Conservation (phyloP, 1,140 invertebrate genomes). For the Bemisia tabaci region DNA sequence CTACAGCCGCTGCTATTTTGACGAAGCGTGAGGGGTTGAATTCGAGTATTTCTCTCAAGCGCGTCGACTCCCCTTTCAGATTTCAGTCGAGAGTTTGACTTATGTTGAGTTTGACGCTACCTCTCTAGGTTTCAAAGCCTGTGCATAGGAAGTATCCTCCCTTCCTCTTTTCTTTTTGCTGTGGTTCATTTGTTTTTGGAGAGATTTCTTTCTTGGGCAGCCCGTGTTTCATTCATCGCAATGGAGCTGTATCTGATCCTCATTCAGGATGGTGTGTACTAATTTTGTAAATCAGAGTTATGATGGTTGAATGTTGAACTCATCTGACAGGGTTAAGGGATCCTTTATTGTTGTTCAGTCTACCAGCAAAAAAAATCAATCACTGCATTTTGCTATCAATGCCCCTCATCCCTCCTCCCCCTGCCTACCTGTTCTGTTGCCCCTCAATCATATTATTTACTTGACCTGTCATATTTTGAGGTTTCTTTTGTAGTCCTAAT, state of each 20-base stretch:
- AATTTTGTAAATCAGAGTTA: background rate
- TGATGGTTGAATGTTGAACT: background rate
- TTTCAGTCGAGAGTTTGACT: background rate
- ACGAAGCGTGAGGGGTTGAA: background rate
- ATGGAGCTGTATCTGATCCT: background rate
- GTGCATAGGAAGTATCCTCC: too few species aligned
- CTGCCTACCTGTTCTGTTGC: background rate
- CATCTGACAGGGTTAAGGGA: background rate
- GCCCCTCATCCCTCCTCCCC: background rate
- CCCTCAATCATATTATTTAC: background rate
- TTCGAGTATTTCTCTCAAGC: background rate
- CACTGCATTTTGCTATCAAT: background rate
- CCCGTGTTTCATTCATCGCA: background rate
- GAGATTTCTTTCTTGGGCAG: background rate
- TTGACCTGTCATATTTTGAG: background rate
- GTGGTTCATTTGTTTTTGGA: too few species aligned
- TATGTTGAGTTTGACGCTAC: background rate
- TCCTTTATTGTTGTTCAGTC: background rate
- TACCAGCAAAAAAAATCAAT: background rate
- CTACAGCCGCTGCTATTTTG: background rate
- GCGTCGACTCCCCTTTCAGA: background rate
- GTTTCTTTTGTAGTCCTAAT: background rate
- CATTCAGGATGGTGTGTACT: background rate
- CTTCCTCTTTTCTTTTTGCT: too few species aligned
- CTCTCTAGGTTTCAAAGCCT: background rate